Percentiles rank a stretch among this genome's conserved stretches.
phyloP scores from a whole-genome alignment of 2,797 vertebrate species.

The Dromococcyx pavoninus region DNA sequence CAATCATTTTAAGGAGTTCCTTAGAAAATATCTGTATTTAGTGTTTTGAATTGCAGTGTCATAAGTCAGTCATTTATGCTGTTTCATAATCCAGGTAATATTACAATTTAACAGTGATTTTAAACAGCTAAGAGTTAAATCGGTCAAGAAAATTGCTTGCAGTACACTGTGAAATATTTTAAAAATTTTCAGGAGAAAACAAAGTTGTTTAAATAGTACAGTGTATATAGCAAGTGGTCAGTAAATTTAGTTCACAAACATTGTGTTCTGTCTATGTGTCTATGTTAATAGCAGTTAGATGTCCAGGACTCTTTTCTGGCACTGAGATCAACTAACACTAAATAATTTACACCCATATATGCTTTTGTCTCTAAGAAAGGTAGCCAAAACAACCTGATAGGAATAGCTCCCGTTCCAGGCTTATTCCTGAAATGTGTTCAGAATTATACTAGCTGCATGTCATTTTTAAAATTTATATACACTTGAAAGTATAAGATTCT shows the following conservation, averaged over 20 bases:
- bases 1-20: background rate
- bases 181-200: background rate
- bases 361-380: background rate
- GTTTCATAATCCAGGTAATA: background rate
- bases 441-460: background rate
- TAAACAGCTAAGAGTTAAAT: background rate
- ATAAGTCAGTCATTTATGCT: background rate
- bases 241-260: background rate
- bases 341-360: background rate
- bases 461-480: background rate
- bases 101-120: background rate
- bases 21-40: background rate
- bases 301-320: background rate
- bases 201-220: background rate
- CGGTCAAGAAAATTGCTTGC: background rate
- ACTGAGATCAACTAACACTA: background rate
- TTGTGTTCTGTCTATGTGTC: background rate
- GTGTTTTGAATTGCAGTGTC: background rate
- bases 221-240: background rate
- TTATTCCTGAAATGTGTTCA: background rate
- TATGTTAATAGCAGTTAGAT: background rate
- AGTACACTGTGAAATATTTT: background rate
- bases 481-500: background rate
- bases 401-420: background rate
- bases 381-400: background rate